Conservation (phyloP, 2,888 invertebrate species). For the Polyploca ridens region DNA sequence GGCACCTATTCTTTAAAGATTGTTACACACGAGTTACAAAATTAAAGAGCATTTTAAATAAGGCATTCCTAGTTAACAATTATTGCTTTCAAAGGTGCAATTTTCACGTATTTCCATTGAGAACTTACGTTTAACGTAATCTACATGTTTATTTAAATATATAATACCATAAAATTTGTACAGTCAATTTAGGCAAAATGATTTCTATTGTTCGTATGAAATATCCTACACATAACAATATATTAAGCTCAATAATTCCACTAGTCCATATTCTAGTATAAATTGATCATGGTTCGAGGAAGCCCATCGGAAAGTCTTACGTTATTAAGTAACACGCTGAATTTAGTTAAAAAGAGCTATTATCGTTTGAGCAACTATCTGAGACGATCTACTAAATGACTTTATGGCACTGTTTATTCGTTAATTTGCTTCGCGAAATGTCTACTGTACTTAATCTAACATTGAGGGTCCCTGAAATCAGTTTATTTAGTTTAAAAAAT, state of each 20-base stretch:
- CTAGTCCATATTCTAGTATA: slow-evolving; percentile 37
- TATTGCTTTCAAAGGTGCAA: slow-evolving; percentile 16
- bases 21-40: slow-evolving; percentile 10
- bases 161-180: slow-evolving; percentile 14
- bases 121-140: slow-evolving; percentile 4
- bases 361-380: slow-evolving; percentile 71
- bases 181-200: slow-evolving; percentile 15
- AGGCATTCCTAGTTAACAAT: slow-evolving; percentile 11
- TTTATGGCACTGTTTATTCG: slow-evolving; percentile 80
- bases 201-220: slow-evolving; percentile 10
- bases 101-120: slow-evolving; percentile 7
- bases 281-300: slow-evolving; percentile 65
- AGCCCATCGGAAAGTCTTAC: slow-evolving; percentile 65
- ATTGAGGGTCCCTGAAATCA: slow-evolving; percentile 43
- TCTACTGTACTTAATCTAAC: slow-evolving; percentile 52
- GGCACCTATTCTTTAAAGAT: slow-evolving; percentile 27
- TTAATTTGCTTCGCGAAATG: slow-evolving; percentile 52
- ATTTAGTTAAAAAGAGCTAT: slow-evolving; percentile 43
- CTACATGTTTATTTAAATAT: slow-evolving; percentile 8
- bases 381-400: slow-evolving; percentile 55
- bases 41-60: slow-evolving; percentile 13
- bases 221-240: slow-evolving; percentile 21
- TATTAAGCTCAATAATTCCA: slow-evolving; percentile 21
- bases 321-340: slow-evolving; percentile 55
- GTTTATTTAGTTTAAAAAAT: slow-evolving; percentile 3